phyloP scores from a whole-genome alignment of 2,888 invertebrate genomes.

The Fragum fragum region DNA sequence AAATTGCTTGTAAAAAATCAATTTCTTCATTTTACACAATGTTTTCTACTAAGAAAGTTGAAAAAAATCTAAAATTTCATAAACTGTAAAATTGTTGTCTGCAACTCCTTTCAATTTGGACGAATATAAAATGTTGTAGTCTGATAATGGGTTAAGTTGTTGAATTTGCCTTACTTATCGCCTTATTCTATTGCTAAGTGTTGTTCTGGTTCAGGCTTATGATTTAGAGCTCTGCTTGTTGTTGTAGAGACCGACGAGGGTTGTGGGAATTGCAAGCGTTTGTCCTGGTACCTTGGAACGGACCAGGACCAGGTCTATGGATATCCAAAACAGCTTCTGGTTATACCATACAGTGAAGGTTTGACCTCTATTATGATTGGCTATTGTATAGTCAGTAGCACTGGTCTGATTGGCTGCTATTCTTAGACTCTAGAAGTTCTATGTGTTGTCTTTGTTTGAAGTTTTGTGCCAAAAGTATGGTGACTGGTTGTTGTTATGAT shows the following conservation, averaged over 20 bases:
- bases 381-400: conserved; percentile 19
- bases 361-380: conserved; percentile 29
- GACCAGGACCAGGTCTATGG: conserved; percentile 66
- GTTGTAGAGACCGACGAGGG: conserved; percentile 55
- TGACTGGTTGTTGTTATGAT: background rate
- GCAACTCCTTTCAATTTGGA: no score
- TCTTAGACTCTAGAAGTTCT: conserved; percentile 16
- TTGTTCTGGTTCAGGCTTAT: no score
- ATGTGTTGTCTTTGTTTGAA: conserved; percentile 10
- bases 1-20: no score
- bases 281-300: conserved; percentile 55
- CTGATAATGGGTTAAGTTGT: no score
- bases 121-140: no score
- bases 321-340: conserved; percentile 63
- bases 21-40: no score
- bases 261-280: conserved; percentile 49
- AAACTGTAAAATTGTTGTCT: no score
- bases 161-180: background rate
- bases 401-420: background rate
- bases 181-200: no score
- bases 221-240: background rate
- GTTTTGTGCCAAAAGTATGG: conserved; percentile 13
- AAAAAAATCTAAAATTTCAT: no score
- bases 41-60: no score
- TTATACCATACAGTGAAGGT: conserved; percentile 65